phyloP scores from a whole-genome alignment of 2,797 vertebrate species.

The Cuculus canorus region DNA sequence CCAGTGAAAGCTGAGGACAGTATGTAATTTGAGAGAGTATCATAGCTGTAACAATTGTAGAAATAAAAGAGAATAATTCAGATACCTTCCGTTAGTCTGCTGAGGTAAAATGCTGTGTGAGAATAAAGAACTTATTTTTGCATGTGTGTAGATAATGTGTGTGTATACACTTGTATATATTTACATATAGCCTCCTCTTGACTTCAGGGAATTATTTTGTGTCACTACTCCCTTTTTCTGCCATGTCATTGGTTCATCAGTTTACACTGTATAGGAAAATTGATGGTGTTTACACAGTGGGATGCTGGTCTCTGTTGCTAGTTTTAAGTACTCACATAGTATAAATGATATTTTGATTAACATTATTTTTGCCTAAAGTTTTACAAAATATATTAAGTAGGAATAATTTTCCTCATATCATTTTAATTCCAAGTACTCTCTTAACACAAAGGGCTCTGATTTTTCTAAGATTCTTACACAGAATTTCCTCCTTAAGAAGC shows the following conservation, averaged over 20 bases:
- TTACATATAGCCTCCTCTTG: no score
- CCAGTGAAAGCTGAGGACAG: no score
- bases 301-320: neutral
- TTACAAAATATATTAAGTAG: neutral
- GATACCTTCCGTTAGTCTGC: no score
- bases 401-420: neutral
- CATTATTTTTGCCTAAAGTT: neutral
- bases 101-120: no score
- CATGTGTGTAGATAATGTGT: no score
- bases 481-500: neutral
- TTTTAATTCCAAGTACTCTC: neutral
- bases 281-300: neutral
- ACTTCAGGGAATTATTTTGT: neutral
- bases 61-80: no score
- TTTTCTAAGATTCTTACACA: neutral
- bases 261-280: neutral
- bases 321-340: fast-evolving
- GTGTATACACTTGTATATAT: no score
- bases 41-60: no score
- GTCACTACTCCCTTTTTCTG: neutral
- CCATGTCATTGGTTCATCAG: neutral
- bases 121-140: no score
- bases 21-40: no score
- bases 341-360: neutral
- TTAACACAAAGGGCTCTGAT: neutral